A percentile compares a stretch with the other conserved stretches of the same genome.
Evolutionary conservation across 2,113 vertebrate species (phyloP).

Genomic region (Microcebus murinus): DNA sequence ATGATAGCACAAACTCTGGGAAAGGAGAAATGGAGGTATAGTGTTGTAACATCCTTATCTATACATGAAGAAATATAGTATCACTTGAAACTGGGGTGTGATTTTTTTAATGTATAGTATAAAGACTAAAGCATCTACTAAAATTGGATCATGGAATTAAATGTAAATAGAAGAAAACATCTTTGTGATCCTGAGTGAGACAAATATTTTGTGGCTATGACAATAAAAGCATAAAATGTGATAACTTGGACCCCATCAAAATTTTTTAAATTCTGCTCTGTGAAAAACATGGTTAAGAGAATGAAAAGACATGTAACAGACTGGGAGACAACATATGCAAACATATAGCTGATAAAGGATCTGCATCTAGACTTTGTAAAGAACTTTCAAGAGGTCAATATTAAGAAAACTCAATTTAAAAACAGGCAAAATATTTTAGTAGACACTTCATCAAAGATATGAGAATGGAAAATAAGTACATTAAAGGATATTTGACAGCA

Average conservation of each 20-base stretch:
- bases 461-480: neutral
- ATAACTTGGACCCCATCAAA: neutral
- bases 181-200: neutral
- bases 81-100: neutral
- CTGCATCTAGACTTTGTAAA: neutral
- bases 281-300: neutral
- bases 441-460: neutral
- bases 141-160: neutral
- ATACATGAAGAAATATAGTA: neutral
- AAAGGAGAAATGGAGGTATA: neutral
- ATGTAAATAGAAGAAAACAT: neutral
- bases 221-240: neutral
- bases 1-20: neutral
- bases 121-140: neutral
- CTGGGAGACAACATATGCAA: neutral
- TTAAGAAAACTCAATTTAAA: neutral
- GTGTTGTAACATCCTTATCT: neutral
- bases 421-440: neutral
- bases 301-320: neutral
- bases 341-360: neutral
- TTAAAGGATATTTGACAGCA: neutral
- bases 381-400: neutral
- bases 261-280: neutral
- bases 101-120: neutral
- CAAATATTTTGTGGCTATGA: neutral